A percentile compares a stretch with the other conserved stretches of the same genome.
Evolutionary conservation across 1,140 invertebrate genomes (phyloP).

Genomic region (Microplitis mediator): DNA sequence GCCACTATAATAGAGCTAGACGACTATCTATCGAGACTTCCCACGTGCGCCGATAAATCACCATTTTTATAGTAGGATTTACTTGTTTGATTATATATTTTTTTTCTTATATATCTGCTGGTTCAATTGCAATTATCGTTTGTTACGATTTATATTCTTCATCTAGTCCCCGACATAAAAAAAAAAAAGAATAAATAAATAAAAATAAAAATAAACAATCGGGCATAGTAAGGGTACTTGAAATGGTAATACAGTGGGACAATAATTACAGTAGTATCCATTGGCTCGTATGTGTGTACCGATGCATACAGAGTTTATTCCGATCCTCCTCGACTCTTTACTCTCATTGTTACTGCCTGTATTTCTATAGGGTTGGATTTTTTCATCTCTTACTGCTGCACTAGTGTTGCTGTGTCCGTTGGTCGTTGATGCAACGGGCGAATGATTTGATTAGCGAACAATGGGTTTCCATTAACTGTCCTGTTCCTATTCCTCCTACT

Average conservation of each 20-base stretch:
- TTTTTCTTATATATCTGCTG: too few relatives aligned
- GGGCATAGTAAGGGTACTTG: neutral
- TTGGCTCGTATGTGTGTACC: neutral
- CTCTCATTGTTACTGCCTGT: neutral
- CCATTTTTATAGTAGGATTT: too few relatives aligned
- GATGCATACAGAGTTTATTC: neutral
- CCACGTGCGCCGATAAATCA: too few relatives aligned
- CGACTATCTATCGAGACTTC: too few relatives aligned
- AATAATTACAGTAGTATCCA: neutral
- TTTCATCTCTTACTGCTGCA: conserved; percentile 13
- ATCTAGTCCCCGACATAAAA: too few relatives aligned
- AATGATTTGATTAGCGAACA: conserved; percentile 63
- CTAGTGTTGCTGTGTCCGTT: neutral
- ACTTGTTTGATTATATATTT: too few relatives aligned
- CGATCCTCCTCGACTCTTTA: neutral
- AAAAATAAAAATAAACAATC: neutral
- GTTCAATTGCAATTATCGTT: too few relatives aligned
- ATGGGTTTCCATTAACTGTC: conserved; percentile 61
- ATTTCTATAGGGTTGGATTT: neutral
- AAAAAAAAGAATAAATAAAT: too few relatives aligned
- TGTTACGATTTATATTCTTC: too few relatives aligned
- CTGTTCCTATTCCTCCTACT: conserved; percentile 38
- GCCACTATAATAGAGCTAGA: too few relatives aligned
- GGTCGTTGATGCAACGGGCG: conserved; percentile 44
- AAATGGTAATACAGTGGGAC: neutral